Percentiles rank a stretch among this genome's conserved stretches.
phyloP scores from a whole-genome alignment of 2,113 vertebrate species.

The Actenoides lindsayi region DNA sequence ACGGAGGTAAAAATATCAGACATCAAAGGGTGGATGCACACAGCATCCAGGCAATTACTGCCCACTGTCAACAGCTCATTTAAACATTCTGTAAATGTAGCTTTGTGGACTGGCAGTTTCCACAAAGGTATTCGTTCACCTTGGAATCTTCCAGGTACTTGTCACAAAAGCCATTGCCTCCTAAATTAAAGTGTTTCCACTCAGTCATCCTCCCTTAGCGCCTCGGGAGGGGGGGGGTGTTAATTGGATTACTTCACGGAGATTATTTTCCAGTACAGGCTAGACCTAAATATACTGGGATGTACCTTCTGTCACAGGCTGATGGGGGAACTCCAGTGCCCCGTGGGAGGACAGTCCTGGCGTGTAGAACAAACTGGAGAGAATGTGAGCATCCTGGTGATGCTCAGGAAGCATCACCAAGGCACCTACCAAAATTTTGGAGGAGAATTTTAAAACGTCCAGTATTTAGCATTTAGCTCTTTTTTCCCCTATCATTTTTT shows the following conservation, averaged over 20 bases:
- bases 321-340: neutral
- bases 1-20: neutral
- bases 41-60: neutral
- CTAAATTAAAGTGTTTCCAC: neutral
- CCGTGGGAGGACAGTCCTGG: rapidly evolving
- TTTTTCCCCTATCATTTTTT: neutral
- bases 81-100: neutral
- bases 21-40: neutral
- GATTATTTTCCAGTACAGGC: neutral
- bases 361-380: rapidly evolving
- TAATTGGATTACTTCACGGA: neutral
- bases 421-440: neutral
- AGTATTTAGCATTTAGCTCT: neutral
- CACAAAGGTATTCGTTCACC: neutral
- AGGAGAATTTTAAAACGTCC: neutral
- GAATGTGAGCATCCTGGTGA: rapidly evolving
- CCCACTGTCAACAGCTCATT: neutral
- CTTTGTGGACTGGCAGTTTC: neutral
- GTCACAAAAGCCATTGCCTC: neutral
- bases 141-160: neutral
- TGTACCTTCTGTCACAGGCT: neutral
- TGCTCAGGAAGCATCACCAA: neutral
- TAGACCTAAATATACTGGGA: neutral
- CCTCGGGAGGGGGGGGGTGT: neutral
- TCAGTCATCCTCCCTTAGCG: neutral